Conservation (phyloP, 2,888 invertebrate genomes). For the Crocallis elinguaria region DNA sequence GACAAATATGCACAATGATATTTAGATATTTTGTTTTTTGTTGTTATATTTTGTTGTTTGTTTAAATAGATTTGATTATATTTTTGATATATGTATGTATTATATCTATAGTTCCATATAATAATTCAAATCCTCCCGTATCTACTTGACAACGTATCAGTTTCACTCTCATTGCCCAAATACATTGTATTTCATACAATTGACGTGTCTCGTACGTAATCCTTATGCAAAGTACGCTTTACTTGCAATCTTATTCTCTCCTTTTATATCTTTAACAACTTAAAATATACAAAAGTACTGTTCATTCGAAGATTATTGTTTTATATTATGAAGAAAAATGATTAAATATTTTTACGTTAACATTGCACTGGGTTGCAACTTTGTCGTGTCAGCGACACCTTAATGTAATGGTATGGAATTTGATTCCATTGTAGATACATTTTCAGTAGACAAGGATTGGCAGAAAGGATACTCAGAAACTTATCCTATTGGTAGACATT, state of each 20-base stretch:
- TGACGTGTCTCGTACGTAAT: conserved; percentile 58
- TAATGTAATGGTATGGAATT: conserved; percentile 56
- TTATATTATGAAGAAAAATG: conserved; percentile 21
- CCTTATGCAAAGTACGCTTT: conserved; percentile 72
- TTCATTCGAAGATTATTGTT: conserved; percentile 14
- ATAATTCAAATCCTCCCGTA: conserved; percentile 46
- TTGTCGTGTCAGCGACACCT: conserved; percentile 8
- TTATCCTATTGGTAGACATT: conserved; percentile 46
- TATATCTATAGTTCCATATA: conserved; percentile 15
- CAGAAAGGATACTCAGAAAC: conserved; percentile 42
- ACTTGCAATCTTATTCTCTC: conserved; percentile 82
- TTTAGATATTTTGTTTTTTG: too few species aligned
- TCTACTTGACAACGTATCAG: conserved; percentile 56
- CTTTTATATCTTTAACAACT: conserved; percentile 75
- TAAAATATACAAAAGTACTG: conserved; percentile 50
- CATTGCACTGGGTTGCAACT: conserved; percentile 35
- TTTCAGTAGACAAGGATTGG: conserved; percentile 43
- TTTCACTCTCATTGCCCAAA: conserved; percentile 58
- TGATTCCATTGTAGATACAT: conserved; percentile 57
- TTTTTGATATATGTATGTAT: too few species aligned
- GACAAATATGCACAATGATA: too few species aligned
- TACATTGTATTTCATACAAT: conserved; percentile 81
- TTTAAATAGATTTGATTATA: too few species aligned
- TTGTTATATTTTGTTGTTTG: too few species aligned
- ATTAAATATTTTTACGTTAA: conserved; percentile 28